Base-by-base conservation (phyloP, 2,888 invertebrate genomes). In the Drosophila helvetica region DNA sequence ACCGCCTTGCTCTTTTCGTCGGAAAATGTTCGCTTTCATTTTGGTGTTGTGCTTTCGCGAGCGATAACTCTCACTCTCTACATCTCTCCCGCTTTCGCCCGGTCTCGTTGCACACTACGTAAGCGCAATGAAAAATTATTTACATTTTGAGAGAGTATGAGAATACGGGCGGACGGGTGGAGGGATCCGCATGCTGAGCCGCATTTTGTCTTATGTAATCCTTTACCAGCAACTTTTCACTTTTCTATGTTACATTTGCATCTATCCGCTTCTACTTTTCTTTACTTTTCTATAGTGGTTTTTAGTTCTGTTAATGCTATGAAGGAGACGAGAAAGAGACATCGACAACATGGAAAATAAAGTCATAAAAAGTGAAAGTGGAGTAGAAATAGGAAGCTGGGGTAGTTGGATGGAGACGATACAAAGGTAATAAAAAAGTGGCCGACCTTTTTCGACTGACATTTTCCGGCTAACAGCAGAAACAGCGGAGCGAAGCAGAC, bases 351-450 rank as follows among this genome's bases (percentile, higher is more conserved):
- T 18, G 59, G 30, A 73, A 80, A 79, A 78, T 79, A 56, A 79
- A 80, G 75, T 66, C 78, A 75, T 71, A 65, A 68, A 78, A 79
- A 79, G 80, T 66, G 75, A 79, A 78, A 79, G 75, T 73, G 27
- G 47, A 33, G 12, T 3, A 33, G 4, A 33, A 33, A 33, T 30
- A 1, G 12, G 33, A 33, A 33, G 12, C 30, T 30, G 52, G 22
- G 5, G 9, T 15, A 1, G 30, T 46, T 22, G 38, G 42, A 47
- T 27, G 33, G 30, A 4, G 9, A 8, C 8, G 8, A 12, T 30
- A 3, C n/a, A 27, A n/a, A 17, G 1, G 25, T 47, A 10, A 47
- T 7, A 19, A 38, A 47, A 12, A 57, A 57, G 33, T 25, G 33
- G 38, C 42, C 25, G 46, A 43, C 10, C 30, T 60, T 64, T 58